Evolutionary conservation across 2,797 vertebrate species (phyloP).

Genomic region (Coregonus ussuriensis): DNA sequence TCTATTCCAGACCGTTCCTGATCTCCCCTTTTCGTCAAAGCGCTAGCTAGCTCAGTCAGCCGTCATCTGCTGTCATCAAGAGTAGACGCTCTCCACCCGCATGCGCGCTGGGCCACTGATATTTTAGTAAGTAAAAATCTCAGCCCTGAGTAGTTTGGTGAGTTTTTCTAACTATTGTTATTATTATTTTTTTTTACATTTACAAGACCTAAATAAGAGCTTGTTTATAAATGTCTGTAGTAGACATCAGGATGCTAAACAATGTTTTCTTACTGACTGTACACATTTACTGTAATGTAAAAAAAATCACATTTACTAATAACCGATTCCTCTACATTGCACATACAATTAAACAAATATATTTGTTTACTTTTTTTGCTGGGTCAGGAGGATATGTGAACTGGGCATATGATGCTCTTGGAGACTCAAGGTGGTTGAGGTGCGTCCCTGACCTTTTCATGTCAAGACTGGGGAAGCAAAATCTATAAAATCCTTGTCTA

Average conservation of each 20-base stretch:
- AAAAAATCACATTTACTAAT: constrained; percentile 37
- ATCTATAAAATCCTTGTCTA: too few species aligned
- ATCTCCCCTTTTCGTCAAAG: constrained; percentile 18
- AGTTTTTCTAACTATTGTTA: neutral
- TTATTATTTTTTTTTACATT: neutral
- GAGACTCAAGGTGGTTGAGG: constrained; percentile 25
- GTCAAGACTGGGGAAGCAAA: too few species aligned
- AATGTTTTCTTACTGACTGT: constrained; percentile 9
- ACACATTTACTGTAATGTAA: constrained; percentile 24
- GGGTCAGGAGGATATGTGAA: constrained; percentile 75
- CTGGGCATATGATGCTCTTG: constrained; percentile 56
- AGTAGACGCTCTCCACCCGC: constrained; percentile 64
- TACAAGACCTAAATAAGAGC: too few species aligned
- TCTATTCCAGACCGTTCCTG: constrained; percentile 28
- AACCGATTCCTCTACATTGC: constrained; percentile 19
- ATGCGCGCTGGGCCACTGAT: constrained; percentile 55
- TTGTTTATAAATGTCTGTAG: too few species aligned
- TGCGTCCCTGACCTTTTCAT: too few species aligned
- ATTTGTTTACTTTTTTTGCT: constrained; percentile 39
- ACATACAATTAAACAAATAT: too few species aligned
- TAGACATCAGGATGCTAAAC: neutral
- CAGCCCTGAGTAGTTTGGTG: neutral
- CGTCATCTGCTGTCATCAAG: constrained; percentile 81
- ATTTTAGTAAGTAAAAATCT: neutral
- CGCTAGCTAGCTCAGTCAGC: constrained; percentile 19